phyloP scores from a whole-genome alignment of 92 coral and sea anemone genomes.

The Heliopora coerulea region DNA sequence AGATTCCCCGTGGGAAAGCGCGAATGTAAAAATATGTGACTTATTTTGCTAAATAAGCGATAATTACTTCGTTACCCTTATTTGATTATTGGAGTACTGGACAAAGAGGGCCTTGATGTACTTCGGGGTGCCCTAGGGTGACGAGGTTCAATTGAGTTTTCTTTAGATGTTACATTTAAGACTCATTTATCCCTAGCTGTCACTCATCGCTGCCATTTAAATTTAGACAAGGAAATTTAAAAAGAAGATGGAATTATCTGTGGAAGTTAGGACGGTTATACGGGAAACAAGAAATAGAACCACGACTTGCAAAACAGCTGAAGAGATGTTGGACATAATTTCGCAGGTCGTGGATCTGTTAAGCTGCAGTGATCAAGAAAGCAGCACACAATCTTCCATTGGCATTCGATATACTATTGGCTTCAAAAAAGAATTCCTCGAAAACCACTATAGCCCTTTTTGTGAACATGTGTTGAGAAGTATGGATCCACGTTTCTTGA shows the following conservation, averaged over 20 bases:
- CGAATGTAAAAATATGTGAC: no score
- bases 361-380: background rate
- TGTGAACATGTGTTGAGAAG: conserved; percentile 20
- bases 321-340: conserved; percentile 13
- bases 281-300: conserved; percentile 22
- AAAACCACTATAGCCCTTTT: conserved; percentile 49
- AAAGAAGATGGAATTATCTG: conserved; percentile 10
- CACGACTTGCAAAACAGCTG: conserved; percentile 1
- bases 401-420: conserved; percentile 11
- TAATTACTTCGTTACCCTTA: no score
- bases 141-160: no score
- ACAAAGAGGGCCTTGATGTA: no score
- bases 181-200: no score
- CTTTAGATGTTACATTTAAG: no score
- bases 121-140: no score
- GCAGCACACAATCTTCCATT: background rate
- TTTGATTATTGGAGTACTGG: no score
- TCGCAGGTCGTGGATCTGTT: conserved; percentile 1
- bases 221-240: background rate
- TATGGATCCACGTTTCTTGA: conserved; percentile 3
- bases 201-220: no score
- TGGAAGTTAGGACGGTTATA: conserved; percentile 24
- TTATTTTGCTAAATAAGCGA: no score
- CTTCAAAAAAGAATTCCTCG: conserved; percentile 60
- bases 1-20: no score